Conservation (phyloP, 2,113 vertebrate species). For the Hemicordylus capensis region DNA sequence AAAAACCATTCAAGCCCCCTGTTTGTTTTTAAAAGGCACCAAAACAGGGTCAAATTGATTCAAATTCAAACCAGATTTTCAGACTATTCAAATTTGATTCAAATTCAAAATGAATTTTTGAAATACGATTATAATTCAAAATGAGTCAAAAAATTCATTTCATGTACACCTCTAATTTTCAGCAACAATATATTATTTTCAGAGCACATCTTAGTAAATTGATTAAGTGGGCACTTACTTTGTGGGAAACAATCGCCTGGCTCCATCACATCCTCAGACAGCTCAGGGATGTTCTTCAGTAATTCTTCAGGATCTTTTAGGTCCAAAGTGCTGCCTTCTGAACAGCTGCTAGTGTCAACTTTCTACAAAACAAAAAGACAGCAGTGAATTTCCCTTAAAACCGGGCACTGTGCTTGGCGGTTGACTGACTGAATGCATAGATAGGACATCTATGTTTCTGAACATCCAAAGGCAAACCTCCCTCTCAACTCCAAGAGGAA, state of each 20-base stretch:
- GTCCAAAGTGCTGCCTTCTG: slow-evolving; percentile 94
- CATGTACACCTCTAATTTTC: too few species aligned
- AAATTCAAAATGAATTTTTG: too few species aligned
- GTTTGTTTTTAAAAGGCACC: too few species aligned
- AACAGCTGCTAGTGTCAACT: slow-evolving; percentile 79
- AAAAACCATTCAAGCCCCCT: too few species aligned
- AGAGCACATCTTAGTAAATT: background rate
- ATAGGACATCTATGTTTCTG: background rate
- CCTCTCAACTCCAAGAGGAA: background rate
- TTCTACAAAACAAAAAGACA: slow-evolving; percentile 46
- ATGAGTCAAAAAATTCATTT: too few species aligned
- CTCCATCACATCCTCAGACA: slow-evolving; percentile 82
- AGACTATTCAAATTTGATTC: too few species aligned
- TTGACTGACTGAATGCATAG: background rate
- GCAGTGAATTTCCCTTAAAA: background rate
- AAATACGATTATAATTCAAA: too few species aligned
- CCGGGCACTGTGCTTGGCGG: background rate
- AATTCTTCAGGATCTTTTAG: slow-evolving; percentile 85
- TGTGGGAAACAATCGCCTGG: slow-evolving; percentile 92
- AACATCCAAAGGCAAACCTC: background rate
- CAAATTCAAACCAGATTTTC: background rate
- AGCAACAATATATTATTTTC: too few species aligned
- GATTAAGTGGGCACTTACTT: slow-evolving; percentile 71
- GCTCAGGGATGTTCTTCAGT: slow-evolving; percentile 79
- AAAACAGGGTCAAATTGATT: too few species aligned